Percentiles rank a stretch among this genome's conserved stretches.
Conservation (phyloP, 2,888 invertebrate genomes). For the Catocala nupta region DNA sequence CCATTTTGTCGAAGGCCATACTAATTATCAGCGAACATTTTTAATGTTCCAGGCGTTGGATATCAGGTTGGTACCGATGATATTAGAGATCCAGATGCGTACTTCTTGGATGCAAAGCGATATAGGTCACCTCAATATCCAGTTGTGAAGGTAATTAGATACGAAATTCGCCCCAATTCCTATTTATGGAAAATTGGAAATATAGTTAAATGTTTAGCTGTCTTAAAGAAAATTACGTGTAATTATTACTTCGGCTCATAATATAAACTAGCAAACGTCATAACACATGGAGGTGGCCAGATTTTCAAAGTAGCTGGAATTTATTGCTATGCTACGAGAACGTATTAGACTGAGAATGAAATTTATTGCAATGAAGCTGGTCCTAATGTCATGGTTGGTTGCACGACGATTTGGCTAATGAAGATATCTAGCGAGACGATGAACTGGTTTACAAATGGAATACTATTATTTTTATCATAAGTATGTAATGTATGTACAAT, state of each 20-base stretch:
- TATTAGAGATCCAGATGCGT: conserved; percentile 26
- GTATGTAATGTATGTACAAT: neutral
- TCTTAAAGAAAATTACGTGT: conserved; percentile 14
- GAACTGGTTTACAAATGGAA: conserved; percentile 18
- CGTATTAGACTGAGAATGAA: conserved; percentile 17
- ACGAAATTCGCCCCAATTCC: conserved; percentile 55
- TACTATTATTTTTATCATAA: conserved; percentile 1
- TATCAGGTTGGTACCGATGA: conserved; percentile 24
- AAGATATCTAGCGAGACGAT: conserved; percentile 24
- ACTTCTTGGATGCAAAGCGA: conserved; percentile 31
- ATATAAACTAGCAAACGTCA: conserved; percentile 31
- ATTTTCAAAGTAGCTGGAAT: conserved; percentile 26
- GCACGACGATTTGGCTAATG: conserved; percentile 25
- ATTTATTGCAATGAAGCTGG: conserved; percentile 30
- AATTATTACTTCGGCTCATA: conserved; percentile 31
- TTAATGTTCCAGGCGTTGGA: conserved; percentile 26
- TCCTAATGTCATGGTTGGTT: conserved; percentile 23
- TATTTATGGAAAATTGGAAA: conserved; percentile 57
- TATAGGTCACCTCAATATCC: conserved; percentile 71
- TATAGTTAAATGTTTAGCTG: conserved; percentile 11
- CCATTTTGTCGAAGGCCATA: conserved; percentile 1
- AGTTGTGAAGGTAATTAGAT: conserved; percentile 69
- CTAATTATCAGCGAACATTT: conserved; percentile 14
- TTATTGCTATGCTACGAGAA: conserved; percentile 23
- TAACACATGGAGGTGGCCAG: conserved; percentile 20